Percentiles rank a stretch among this genome's conserved stretches.
These are phyloP conservation scores for Agrochola circellaris DNA, from an alignment of 2,888 invertebrate species.

Conservation along the genomic window DNA sequence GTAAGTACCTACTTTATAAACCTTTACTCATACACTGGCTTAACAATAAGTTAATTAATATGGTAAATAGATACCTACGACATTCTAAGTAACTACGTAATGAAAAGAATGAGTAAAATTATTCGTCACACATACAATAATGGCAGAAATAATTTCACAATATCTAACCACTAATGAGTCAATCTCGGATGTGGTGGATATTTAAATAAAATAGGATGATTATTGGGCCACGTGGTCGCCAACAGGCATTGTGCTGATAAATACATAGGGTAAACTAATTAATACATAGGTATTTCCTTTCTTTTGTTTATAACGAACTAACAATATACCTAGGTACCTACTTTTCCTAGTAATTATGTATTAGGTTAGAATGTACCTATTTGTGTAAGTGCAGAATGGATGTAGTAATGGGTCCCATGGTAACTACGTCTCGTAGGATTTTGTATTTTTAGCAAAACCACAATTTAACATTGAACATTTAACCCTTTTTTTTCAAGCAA, in stretches of 20 bases:
- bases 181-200: not conserved
- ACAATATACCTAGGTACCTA: not conserved
- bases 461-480: not conserved
- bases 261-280: not conserved
- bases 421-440: not conserved
- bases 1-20: not conserved
- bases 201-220: conserved; percentile 13
- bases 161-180: conserved; percentile 5
- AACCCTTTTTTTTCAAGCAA: too few relatives aligned
- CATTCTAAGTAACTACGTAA: not conserved
- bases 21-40: not conserved
- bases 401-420: not conserved
- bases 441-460: not conserved
- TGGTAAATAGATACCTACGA: not conserved
- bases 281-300: not conserved
- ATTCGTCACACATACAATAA: conserved; percentile 22
- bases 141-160: conserved; percentile 15
- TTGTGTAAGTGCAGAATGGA: not conserved
- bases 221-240: not conserved
- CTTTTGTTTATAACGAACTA: not conserved
- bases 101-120: conserved; percentile 28
- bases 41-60: conserved; percentile 14
- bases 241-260: not conserved
- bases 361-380: not conserved
- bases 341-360: not conserved